These are phyloP conservation scores for Lasioglossum leucozonium DNA, from an alignment of 2,888 invertebrate species.

Conservation along the genomic window DNA sequence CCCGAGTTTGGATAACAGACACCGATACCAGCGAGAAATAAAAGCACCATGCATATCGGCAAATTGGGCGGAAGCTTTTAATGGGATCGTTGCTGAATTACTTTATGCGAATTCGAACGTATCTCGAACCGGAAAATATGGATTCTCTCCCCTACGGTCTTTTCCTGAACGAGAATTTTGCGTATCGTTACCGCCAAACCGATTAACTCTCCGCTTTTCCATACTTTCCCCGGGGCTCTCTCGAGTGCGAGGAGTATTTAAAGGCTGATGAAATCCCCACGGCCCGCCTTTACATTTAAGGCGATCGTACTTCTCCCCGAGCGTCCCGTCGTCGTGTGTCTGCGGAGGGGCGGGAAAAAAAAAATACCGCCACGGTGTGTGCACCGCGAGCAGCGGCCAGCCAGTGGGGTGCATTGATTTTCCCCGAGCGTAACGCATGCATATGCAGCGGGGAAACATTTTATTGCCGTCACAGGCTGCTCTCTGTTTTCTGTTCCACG, in stretches of 20 bases:
- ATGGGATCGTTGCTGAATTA: not conserved
- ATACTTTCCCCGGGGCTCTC: not conserved
- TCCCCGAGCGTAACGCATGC: conserved; percentile 53
- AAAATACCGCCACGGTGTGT: conserved; percentile 28
- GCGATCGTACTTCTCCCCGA: conserved; percentile 40
- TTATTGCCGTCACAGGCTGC: conserved; percentile 8
- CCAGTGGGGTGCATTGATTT: conserved; percentile 36
- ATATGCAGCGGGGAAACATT: conserved; percentile 49
- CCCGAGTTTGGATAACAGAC: not conserved
- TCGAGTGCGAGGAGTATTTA: not conserved
- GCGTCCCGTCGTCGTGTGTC: conserved; percentile 17
- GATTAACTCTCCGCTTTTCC: not conserved
- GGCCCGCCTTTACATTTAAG: conserved; percentile 14
- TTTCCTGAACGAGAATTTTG: not conserved
- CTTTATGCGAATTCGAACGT: not conserved
- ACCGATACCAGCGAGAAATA: not conserved
- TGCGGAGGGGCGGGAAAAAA: too few species aligned
- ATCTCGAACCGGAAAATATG: not conserved
- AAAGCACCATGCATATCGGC: not conserved
- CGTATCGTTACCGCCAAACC: not conserved
- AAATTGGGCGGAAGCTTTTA: not conserved
- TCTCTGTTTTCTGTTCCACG: not conserved
- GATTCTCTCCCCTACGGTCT: not conserved
- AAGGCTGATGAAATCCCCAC: not conserved
- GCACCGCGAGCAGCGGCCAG: not conserved